Base-by-base conservation (phyloP, 2,113 vertebrate genomes). In the Budorcas taxicolor region DNA sequence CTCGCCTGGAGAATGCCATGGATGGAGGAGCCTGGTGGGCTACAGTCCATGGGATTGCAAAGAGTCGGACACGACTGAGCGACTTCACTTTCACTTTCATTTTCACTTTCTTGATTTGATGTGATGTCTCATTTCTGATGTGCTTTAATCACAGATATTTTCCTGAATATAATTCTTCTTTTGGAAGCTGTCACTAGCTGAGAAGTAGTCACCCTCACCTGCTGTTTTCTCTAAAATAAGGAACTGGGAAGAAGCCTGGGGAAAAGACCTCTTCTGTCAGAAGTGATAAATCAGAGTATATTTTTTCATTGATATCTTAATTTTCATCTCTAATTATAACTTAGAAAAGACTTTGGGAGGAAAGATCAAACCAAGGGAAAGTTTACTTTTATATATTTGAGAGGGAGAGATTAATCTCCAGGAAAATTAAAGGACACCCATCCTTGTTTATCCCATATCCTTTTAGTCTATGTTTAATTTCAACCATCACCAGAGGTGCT, bases 271-370 rank as follows among this genome's bases (percentile, higher is more conserved):
- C 58, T 25, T 78, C 19, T 91, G 21, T 31, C 43, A 96, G 36
- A 90, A 96, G 81, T 96, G 27, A 95, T 17, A 87, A 86, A 96
- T 90, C 45, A 64, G 45, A 94, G 64, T 23, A 0, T 3, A 1
- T 3, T 62, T 92, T 53, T 76, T 58, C 33, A 97, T 4, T 94
- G 93, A 83, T 85, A 94, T 86, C 53, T 95, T 95, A 76, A 97
- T 96, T 95, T 90, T 85, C n/a, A 94, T 86, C 40, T 90, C n/a
- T 88, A 91, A 91, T 93, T 76, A 47, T 76, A 97, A n/a, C 8
- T 86, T 92, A 55, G 53, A 47, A 71, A 92, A 85, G 81, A 90
- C 12, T 67, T 50, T 88, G 25, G 45, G 13, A 36, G 91, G 7
- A 23, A 96, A 95, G 92, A 93, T 45, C 33, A 90, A 96, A 58